These are phyloP conservation scores for Hydraecia micacea DNA, from an alignment of 2,888 invertebrate genomes.

Conservation along the genomic window DNA sequence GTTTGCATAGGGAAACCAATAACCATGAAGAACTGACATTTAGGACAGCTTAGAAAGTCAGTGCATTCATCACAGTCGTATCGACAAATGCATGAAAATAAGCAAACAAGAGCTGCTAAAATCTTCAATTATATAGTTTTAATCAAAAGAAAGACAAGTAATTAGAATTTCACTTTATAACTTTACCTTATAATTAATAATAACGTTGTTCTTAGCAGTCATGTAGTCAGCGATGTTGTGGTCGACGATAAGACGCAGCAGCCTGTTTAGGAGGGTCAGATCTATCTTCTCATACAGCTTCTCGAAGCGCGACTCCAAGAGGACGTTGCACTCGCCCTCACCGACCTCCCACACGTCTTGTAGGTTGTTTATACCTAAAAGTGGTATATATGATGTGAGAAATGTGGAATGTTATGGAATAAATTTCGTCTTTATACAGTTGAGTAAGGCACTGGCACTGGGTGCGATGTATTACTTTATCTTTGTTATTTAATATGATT, in stretches of 20 bases:
- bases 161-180: background rate
- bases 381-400: background rate
- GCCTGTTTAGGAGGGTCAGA: conserved; percentile 98
- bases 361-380: conserved; percentile 96
- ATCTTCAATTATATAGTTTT: background rate
- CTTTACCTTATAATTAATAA: conserved; percentile 98
- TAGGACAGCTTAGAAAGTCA: background rate
- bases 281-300: conserved; percentile 99
- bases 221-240: conserved; percentile 99
- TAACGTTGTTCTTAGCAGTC: conserved; percentile 99
- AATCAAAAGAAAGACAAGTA: background rate
- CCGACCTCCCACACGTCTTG: conserved; percentile 99
- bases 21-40: background rate
- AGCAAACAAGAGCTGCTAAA: background rate
- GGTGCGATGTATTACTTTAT: too few relatives aligned
- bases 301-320: conserved; percentile 98
- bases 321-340: conserved; percentile 99
- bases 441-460: too few relatives aligned
- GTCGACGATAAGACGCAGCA: conserved; percentile 99
- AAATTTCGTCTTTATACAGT: background rate
- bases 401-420: background rate
- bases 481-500: too few relatives aligned
- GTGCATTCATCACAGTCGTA: background rate
- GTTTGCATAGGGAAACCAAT: background rate
- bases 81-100: too few relatives aligned